Base-by-base conservation (phyloP, 2,797 vertebrate genomes). In the Arctocebus calabarensis region DNA sequence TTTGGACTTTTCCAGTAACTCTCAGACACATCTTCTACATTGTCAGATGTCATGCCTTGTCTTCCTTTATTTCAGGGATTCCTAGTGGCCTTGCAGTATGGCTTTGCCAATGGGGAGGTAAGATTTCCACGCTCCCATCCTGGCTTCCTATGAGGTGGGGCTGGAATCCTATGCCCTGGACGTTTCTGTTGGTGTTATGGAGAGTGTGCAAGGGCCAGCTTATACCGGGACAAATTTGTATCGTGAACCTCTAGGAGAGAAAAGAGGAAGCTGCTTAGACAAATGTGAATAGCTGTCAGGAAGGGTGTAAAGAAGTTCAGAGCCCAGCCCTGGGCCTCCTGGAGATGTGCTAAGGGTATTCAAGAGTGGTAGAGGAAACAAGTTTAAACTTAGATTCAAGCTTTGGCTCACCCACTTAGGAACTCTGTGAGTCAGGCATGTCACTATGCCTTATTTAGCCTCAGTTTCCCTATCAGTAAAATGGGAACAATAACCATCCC, bases 61-160 rank as follows among this genome's bases (percentile, higher is more conserved):
- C 94, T 68, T 96, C 64, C 87, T 97, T 52, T 78, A 43, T 98
- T 98, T 3, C 96, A 99, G 99, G 99, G 99, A 0, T 99, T 99
- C 92, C 91, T 99, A 64, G 99, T 99, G 86, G 99, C 99, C 90
- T 98, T 99, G 96, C 98, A 99, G 91, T 99, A 99, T 94, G 99
- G 99, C 96, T 99, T 99, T 94, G 99, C 99, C 64, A 99, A 99
- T 5, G 99, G 99, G 98, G 99, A 99, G 99, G 99, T 99, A 99
- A 73, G 99, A 93, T 82, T 96, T 66, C 19, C 12, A 7, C 1
- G 25, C 34, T 74, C 37, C 22, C 8, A 2, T 37, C 29, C 55
- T 7, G n/a, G 74, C 2, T 59, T 48, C 27, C 4, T 23, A 20
- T 5, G 29, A 45, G 43, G 17, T 10, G 59, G 29, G 77, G 10